Evolutionary conservation across 2,113 vertebrate species (phyloP).

Genomic region (Telmatochromis bifrenatus): DNA sequence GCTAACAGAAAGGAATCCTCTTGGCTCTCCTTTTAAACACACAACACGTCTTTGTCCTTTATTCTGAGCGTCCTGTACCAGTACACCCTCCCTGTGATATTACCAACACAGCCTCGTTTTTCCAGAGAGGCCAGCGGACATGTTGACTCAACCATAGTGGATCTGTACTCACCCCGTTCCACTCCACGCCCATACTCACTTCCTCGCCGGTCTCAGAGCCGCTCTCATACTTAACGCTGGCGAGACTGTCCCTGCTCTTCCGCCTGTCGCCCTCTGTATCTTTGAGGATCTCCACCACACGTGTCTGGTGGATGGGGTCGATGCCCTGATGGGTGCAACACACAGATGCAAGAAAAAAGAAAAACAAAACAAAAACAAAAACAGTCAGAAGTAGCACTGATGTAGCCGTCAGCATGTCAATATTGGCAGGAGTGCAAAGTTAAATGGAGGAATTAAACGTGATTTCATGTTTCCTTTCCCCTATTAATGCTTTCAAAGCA

Average conservation of each 20-base stretch:
- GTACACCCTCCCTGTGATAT: not conserved
- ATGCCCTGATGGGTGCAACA: slow-evolving; percentile 74
- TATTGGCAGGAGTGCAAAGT: not conserved
- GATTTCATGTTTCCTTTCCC: not conserved
- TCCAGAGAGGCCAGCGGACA: not conserved
- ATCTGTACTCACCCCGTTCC: slow-evolving; percentile 98
- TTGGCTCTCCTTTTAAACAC: not conserved
- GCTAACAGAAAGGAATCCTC: not conserved
- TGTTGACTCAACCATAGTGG: slow-evolving; percentile 59
- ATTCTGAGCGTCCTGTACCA: not conserved
- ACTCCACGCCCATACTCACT: slow-evolving; percentile 95
- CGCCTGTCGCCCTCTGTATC: slow-evolving; percentile 81
- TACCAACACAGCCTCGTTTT: not conserved
- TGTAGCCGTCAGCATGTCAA: not conserved
- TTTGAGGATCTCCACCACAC: slow-evolving; percentile 94
- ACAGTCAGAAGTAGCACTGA: not conserved
- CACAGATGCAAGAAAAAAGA: not conserved
- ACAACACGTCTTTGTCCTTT: not conserved
- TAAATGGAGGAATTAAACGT: not conserved
- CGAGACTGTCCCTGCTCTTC: slow-evolving; percentile 78
- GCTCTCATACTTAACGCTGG: slow-evolving; percentile 89
- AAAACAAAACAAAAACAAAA: not conserved
- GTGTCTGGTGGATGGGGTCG: slow-evolving; percentile 90
- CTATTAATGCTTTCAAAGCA: not conserved
- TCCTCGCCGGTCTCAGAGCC: slow-evolving; percentile 90